Percentiles rank a stretch among this genome's conserved stretches.
phyloP scores from a whole-genome alignment of 2,888 invertebrate species.

The Chironomus riparius region DNA sequence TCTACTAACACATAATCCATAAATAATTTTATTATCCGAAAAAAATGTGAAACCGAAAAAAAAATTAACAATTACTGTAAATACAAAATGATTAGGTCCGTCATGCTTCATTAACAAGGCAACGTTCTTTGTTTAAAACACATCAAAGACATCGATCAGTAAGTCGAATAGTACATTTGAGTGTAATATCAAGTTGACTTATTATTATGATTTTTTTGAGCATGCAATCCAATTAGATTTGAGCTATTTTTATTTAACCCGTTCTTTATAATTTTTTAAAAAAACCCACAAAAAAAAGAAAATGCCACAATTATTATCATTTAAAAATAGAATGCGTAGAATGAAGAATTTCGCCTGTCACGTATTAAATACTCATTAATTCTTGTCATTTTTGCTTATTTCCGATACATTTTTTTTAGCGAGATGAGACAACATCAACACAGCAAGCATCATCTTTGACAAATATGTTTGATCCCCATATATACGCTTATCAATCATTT shows the following conservation, averaged over 20 bases:
- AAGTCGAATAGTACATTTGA: slow-evolving; percentile 43
- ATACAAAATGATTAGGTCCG: slow-evolving; percentile 51
- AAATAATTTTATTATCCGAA: slow-evolving; percentile 2
- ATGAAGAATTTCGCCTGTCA: too few species aligned
- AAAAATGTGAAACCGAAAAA: slow-evolving; percentile 31
- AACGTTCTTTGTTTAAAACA: slow-evolving; percentile 55
- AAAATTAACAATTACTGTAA: background rate
- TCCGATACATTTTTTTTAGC: slow-evolving; percentile 33
- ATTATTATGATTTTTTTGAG: background rate
- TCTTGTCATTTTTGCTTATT: background rate
- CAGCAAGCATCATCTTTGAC: slow-evolving; percentile 35
- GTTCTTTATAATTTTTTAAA: background rate
- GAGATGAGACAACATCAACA: slow-evolving; percentile 37
- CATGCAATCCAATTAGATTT: background rate
- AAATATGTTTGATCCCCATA: slow-evolving; percentile 40
- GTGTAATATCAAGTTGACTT: background rate
- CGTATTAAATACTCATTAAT: background rate
- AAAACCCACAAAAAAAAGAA: background rate
- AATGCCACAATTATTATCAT: too few species aligned
- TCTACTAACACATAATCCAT: slow-evolving; percentile 24
- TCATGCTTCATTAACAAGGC: slow-evolving; percentile 63
- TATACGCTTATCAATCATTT: slow-evolving; percentile 34
- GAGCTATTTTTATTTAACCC: background rate
- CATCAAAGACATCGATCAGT: slow-evolving; percentile 62
- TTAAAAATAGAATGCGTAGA: too few species aligned